Percentiles rank a stretch among this genome's conserved stretches.
phyloP scores from a whole-genome alignment of 35 echinoderm and acorn worm species.

The Anneissia japonica region DNA sequence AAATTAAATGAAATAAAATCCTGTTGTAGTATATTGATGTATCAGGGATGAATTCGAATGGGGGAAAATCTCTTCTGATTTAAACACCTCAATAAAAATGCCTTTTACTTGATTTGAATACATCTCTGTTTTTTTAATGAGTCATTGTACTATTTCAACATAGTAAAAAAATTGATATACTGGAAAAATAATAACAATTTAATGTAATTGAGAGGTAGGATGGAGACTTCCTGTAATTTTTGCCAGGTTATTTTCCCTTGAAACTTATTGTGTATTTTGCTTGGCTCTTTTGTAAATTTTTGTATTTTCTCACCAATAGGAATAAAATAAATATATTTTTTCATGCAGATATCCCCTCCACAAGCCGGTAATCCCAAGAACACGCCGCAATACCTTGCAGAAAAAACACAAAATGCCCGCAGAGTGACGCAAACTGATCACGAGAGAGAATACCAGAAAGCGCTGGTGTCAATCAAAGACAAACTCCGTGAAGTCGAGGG shows the following conservation, averaged over 20 bases:
- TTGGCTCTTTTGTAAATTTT: no score
- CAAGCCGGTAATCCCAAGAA: constrained; percentile 68
- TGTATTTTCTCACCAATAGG: no score
- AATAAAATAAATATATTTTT: no score
- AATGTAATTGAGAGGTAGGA: no score
- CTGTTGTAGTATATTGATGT: no score
- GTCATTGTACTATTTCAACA: no score
- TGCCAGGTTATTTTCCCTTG: no score
- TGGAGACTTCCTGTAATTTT: no score
- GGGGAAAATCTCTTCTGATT: constrained; percentile 70
- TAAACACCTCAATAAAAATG: constrained; percentile 46
- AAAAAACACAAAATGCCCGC: constrained; percentile 50
- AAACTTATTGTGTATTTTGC: no score
- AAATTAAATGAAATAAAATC: no score
- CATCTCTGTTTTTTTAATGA: constrained; percentile 8
- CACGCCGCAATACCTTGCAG: constrained; percentile 47
- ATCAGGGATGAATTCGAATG: constrained; percentile 86
- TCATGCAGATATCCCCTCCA: constrained; percentile 69
- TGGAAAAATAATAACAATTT: no score
- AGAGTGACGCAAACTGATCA: constrained; percentile 81
- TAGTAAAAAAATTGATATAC: no score
- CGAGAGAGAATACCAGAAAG: constrained; percentile 86
- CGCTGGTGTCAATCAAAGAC: constrained; percentile 72
- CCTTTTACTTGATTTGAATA: constrained; percentile 39
- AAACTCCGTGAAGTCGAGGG: constrained; percentile 95